Conservation (phyloP, 1,140 invertebrate species). For the Hormaphis cornu region DNA sequence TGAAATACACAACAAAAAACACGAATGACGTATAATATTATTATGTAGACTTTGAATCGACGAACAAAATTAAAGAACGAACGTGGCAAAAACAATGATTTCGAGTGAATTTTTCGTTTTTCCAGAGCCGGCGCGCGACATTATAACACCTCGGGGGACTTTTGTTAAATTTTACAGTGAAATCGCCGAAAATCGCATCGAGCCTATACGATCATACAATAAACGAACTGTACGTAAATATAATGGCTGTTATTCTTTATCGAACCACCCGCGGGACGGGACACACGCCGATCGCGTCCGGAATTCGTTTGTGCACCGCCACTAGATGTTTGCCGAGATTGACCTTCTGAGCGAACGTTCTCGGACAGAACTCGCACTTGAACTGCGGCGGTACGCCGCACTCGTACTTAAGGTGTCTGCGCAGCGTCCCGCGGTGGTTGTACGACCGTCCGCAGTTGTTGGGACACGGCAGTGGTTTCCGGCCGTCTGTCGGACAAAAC, state of each 20-base stretch:
- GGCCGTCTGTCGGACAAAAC: not conserved
- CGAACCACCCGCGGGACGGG: not conserved
- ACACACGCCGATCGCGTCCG: constrained; percentile 17
- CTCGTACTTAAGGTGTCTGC: constrained; percentile 36
- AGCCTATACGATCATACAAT: too few species aligned
- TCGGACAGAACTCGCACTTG: constrained; percentile 33
- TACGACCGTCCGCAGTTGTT: constrained; percentile 37
- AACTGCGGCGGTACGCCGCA: constrained; percentile 36
- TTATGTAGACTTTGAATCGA: too few species aligned
- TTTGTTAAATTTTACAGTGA: too few species aligned
- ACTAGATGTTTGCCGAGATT: constrained; percentile 41
- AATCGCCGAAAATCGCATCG: too few species aligned
- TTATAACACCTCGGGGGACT: too few species aligned
- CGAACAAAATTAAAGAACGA: too few species aligned
- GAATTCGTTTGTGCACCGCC: constrained; percentile 20
- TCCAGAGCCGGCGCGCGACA: too few species aligned
- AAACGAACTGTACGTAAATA: not conserved
- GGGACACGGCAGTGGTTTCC: constrained; percentile 26
- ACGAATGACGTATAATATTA: too few species aligned
- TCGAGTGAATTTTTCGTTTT: too few species aligned
- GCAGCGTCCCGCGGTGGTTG: constrained; percentile 35
- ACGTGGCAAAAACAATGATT: too few species aligned
- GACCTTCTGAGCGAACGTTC: constrained; percentile 41
- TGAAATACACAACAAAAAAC: too few species aligned
- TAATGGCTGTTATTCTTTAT: not conserved